A percentile compares a stretch with the other conserved stretches of the same genome.
phyloP scores from a whole-genome alignment of 2,113 vertebrate species.

The Nanger granti region DNA sequence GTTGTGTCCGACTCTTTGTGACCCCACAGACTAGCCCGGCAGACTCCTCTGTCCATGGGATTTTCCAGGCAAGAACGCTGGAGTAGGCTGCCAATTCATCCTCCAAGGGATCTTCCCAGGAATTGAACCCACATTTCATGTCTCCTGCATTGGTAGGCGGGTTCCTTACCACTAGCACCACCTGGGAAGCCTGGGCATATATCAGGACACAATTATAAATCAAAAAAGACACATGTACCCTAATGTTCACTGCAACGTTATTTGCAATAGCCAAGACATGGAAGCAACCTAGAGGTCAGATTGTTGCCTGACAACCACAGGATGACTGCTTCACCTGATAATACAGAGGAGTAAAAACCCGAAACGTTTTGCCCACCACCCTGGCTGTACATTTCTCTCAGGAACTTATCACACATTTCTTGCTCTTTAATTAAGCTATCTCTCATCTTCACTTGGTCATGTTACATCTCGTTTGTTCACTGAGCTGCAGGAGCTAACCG shows the following conservation, averaged over 20 bases:
- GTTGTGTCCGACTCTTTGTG: background rate
- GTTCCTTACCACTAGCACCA: background rate
- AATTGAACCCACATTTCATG: background rate
- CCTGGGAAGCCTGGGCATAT: background rate
- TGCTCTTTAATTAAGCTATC: background rate
- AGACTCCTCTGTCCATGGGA: background rate
- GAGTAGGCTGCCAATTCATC: background rate
- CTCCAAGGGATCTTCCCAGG: background rate
- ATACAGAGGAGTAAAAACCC: background rate
- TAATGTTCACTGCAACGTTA: background rate
- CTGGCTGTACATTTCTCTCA: background rate
- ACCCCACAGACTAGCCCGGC: background rate
- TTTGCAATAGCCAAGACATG: background rate
- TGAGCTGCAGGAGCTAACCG: background rate
- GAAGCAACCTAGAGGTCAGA: background rate
- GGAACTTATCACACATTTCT: background rate
- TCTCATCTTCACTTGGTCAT: background rate
- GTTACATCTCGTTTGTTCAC: background rate
- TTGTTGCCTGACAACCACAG: background rate
- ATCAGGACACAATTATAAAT: background rate
- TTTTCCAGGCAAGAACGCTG: background rate
- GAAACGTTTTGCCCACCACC: background rate
- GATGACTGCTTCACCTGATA: background rate
- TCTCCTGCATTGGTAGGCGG: background rate
- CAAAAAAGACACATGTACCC: background rate